Evolutionary conservation across 2,888 invertebrate species (phyloP).

Genomic region (Ptychoptera albimana): DNA sequence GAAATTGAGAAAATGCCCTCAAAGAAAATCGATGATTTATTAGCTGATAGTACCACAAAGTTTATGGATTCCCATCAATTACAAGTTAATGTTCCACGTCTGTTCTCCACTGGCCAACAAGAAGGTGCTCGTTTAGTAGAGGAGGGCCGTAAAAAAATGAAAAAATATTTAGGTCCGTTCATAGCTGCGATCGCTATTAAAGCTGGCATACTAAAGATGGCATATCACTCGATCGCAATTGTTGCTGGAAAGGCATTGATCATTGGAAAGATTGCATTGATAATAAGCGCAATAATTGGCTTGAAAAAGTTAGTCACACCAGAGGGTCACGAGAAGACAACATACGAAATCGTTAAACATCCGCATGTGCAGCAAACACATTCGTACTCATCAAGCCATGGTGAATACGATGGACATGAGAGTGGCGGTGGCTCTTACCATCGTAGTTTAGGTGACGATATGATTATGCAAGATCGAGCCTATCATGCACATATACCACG

Average conservation of each 20-base stretch:
- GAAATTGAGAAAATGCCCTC: constrained; percentile 38
- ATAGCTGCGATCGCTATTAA: constrained; percentile 54
- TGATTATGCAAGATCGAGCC: constrained; percentile 45
- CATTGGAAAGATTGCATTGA: constrained; percentile 68
- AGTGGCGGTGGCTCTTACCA: constrained; percentile 42
- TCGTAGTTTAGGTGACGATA: constrained; percentile 39
- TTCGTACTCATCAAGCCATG: constrained; percentile 55
- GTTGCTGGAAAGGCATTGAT: constrained; percentile 68
- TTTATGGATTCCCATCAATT: constrained; percentile 44
- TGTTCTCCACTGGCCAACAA: constrained; percentile 32
- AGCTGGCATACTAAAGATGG: constrained; percentile 54
- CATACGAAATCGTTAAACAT: constrained; percentile 72
- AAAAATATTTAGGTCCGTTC: constrained; percentile 49
- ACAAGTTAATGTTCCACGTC: constrained; percentile 34
- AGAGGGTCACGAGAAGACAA: constrained; percentile 60
- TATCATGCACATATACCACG: constrained; percentile 36
- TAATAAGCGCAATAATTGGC: constrained; percentile 63
- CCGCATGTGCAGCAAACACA: constrained; percentile 68
- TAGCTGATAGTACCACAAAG: constrained; percentile 38
- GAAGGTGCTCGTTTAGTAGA: constrained; percentile 25
- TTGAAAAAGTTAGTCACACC: constrained; percentile 59
- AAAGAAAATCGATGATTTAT: constrained; percentile 41
- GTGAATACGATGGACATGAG: constrained; percentile 40
- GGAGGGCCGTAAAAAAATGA: constrained; percentile 44
- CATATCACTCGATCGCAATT: constrained; percentile 56